Conservation (phyloP, 2,797 vertebrate genomes). For the Mormyrus hasselquistii region DNA sequence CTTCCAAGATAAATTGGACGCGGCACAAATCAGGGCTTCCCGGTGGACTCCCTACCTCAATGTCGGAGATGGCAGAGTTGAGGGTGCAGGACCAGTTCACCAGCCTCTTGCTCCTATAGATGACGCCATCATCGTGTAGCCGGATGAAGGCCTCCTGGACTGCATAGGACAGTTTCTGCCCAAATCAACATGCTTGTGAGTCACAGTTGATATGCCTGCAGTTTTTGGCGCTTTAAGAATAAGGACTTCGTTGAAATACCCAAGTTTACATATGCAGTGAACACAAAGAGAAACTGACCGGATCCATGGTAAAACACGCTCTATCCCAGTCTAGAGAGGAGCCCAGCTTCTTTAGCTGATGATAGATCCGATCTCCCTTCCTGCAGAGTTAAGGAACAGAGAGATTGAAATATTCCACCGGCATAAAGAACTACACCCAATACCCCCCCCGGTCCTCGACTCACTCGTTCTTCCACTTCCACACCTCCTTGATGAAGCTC, state of each 20-base stretch:
- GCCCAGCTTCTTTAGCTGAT: conserved; percentile 82
- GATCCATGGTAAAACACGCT: conserved; percentile 89
- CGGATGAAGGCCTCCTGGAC: conserved; percentile 84
- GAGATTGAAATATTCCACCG: neutral
- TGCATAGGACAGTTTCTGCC: conserved; percentile 78
- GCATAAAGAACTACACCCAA: neutral
- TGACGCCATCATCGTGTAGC: conserved; percentile 78
- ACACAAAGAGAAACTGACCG: conserved; percentile 53
- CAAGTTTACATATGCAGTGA: neutral
- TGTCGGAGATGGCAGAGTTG: conserved; percentile 90
- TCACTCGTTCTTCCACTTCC: conserved; percentile 91
- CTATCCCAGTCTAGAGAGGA: conserved; percentile 88
- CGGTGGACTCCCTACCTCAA: conserved; percentile 56
- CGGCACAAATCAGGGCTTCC: neutral
- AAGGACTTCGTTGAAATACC: neutral
- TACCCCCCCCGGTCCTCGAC: neutral
- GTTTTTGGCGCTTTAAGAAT: neutral
- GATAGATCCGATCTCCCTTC: conserved; percentile 88
- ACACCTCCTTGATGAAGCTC: conserved; percentile 76
- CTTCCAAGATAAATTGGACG: neutral
- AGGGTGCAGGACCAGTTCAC: conserved; percentile 92
- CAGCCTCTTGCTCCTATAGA: conserved; percentile 85
- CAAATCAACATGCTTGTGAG: neutral
- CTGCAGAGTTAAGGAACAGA: conserved; percentile 44
- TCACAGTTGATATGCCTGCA: neutral